A percentile compares a stretch with the other conserved stretches of the same genome.
These are phyloP conservation scores for Zosterops lateralis DNA, from an alignment of 2,113 vertebrate species.

Conservation along the genomic window DNA sequence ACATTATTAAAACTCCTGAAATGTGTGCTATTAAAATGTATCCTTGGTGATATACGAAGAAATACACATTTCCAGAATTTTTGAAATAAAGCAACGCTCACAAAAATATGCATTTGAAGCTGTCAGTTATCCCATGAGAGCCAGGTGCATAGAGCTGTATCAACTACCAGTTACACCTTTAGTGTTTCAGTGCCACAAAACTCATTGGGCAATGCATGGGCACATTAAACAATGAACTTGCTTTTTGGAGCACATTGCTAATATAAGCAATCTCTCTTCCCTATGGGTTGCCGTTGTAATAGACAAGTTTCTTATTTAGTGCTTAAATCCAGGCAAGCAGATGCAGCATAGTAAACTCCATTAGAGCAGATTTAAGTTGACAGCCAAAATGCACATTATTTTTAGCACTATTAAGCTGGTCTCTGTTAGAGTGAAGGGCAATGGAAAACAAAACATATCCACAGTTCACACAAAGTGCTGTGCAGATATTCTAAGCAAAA, in stretches of 20 bases:
- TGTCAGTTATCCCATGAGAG: neutral
- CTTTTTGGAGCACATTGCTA: neutral
- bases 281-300: neutral
- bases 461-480: neutral
- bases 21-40: neutral
- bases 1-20: neutral
- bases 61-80: neutral
- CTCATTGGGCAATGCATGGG: neutral
- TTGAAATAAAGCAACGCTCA: neutral
- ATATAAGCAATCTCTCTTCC: neutral
- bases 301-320: neutral
- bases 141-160: neutral
- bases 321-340: neutral
- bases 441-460: neutral
- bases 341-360: neutral
- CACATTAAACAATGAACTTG: neutral
- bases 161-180: neutral
- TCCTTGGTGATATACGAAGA: neutral
- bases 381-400: neutral
- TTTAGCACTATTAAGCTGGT: neutral
- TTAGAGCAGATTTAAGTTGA: neutral
- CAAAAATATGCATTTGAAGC: neutral
- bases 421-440: neutral
- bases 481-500: neutral
- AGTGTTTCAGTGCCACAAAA: neutral